Conservation (phyloP, 1,140 invertebrate species). For the Chironomus tepperi region DNA sequence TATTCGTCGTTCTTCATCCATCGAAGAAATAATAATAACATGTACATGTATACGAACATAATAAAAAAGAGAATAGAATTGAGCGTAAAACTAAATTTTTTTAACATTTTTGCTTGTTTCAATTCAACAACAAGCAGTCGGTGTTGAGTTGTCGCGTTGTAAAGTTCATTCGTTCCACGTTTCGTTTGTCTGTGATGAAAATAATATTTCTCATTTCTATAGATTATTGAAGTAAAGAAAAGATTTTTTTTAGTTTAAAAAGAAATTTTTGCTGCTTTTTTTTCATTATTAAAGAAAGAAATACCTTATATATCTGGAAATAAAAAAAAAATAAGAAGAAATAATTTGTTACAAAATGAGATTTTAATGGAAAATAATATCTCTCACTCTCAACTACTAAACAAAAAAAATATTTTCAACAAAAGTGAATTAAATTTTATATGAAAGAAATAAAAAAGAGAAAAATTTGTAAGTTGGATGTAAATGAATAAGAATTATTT, state of each 20-base stretch:
- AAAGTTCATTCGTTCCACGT: neutral
- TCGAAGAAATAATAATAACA: neutral
- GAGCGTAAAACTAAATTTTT: neutral
- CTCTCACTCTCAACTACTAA: neutral
- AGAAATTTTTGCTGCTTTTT: neutral
- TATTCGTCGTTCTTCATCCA: neutral
- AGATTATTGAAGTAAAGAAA: neutral
- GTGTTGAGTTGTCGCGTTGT: constrained; percentile 11
- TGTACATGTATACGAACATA: neutral
- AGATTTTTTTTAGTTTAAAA: neutral
- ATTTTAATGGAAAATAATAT: neutral
- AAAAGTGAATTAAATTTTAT: neutral
- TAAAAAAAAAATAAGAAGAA: neutral
- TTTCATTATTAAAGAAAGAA: too few species aligned
- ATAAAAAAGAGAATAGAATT: neutral
- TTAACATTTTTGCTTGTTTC: neutral
- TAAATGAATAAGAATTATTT: too few species aligned
- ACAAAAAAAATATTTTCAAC: too few species aligned
- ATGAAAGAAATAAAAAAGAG: neutral
- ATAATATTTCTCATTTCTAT: neutral
- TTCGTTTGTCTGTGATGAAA: neutral
- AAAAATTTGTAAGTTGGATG: neutral
- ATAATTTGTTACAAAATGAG: neutral
- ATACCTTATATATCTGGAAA: too few species aligned
- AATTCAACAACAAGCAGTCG: neutral